These are phyloP conservation scores for Myotis yumanensis DNA, from an alignment of 2,113 vertebrate species.

Conservation along the genomic window DNA sequence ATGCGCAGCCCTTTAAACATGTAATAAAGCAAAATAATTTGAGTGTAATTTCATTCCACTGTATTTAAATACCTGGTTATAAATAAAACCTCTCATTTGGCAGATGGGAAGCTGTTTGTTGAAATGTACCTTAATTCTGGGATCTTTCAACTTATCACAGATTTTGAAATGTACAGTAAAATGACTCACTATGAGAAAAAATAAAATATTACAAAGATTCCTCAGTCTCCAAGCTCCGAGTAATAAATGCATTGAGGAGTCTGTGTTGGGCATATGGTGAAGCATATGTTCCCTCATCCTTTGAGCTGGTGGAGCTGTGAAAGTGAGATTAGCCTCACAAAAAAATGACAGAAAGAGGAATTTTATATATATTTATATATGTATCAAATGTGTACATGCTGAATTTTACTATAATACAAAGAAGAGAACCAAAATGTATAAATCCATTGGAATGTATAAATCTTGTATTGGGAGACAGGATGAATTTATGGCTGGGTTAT, in stretches of 20 bases:
- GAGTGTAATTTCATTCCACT: slow-evolving; percentile 69
- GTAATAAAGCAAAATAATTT: slow-evolving; percentile 61
- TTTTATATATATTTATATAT: slow-evolving; percentile 48
- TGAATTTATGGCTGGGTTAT: slow-evolving; percentile 1
- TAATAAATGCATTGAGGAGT: slow-evolving; percentile 83
- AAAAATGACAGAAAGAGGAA: slow-evolving; percentile 83
- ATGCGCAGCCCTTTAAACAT: background rate
- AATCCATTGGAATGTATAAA: slow-evolving; percentile 22
- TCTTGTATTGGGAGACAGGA: background rate
- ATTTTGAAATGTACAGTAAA: slow-evolving; percentile 86
- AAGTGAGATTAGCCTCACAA: slow-evolving; percentile 83
- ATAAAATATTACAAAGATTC: slow-evolving; percentile 86
- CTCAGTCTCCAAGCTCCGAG: slow-evolving; percentile 83
- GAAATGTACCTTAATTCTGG: slow-evolving; percentile 82
- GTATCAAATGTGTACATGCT: slow-evolving; percentile 79
- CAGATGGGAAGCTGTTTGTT: slow-evolving; percentile 84
- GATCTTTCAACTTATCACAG: slow-evolving; percentile 82
- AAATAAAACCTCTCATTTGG: slow-evolving; percentile 81
- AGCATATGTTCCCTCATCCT: slow-evolving; percentile 86
- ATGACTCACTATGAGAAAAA: slow-evolving; percentile 86
- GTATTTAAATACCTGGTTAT: slow-evolving; percentile 76
- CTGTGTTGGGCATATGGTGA: slow-evolving; percentile 85
- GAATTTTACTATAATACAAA: slow-evolving; percentile 74
- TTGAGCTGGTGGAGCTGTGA: slow-evolving; percentile 80
- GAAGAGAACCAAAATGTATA: slow-evolving; percentile 58